Base-by-base conservation (phyloP, 2,113 vertebrate genomes). In the Hippocampus barbouri region DNA sequence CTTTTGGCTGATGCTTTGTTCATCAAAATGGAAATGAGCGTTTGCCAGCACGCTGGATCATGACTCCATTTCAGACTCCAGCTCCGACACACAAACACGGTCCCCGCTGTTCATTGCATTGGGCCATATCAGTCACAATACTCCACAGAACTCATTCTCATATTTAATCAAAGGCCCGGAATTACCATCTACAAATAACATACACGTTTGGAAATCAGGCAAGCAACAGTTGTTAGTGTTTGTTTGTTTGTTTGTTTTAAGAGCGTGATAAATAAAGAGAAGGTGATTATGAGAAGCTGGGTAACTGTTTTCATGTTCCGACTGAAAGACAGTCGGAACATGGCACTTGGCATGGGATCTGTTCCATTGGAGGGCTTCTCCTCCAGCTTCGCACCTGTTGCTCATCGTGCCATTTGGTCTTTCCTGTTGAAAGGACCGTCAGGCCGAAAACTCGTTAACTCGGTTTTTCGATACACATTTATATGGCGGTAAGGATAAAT, bases 21-120 rank as follows among this genome's bases (percentile, higher is more conserved):
- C 86, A 91, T 91, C 83, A 88, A 90, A 90, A 91, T 87, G 81
- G 77, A 91, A 92, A 90, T 88, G 75, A 88, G 84, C 77, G 70
- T 85, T 82, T 82, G 72, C 57, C 69, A 77, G 80, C 76, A 83
- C 14, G 77, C 66, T 78, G 75, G 82, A 86, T 88, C 81, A 83
- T 30, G 72, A 79, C 80, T 82, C 60, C 57, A 74, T 85, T 70
- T 34, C 38, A 71, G 72, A 72, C 62, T 76, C 30, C 14, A 54
- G 67, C 65, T 69, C 77, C 73, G 60, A 74, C 66, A 74, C 65
- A 34, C 54, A 72, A 25, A 65, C 56, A 72, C 62, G 73, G 54
- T 66, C 23, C 47, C 66, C 66, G n/a, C 21, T 34, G 72, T 69
- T 66, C 51, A 76, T 30, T 77, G 67, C 73, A 74, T 34, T 78